These are phyloP conservation scores for Telmatherina bonti DNA, from an alignment of 2,797 vertebrate genomes.

Conservation along the genomic window DNA sequence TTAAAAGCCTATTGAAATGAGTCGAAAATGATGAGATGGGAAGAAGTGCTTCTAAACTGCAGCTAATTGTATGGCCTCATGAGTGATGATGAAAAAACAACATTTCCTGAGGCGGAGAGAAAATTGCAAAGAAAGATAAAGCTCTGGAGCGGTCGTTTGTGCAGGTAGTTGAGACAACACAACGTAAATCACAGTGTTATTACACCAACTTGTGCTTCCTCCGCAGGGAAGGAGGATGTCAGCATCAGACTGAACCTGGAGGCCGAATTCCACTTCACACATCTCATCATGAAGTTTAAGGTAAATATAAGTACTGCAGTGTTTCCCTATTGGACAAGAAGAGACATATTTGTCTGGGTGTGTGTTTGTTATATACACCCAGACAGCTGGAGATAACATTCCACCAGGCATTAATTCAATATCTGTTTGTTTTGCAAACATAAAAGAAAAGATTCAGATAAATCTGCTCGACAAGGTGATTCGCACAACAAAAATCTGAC, in stretches of 20 bases:
- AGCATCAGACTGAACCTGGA: constrained; percentile 89
- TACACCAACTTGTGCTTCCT: constrained; percentile 29
- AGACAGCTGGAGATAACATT: constrained; percentile 22
- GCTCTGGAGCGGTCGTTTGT: not conserved
- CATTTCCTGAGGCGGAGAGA: not conserved
- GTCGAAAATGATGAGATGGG: no score
- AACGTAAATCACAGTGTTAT: not conserved
- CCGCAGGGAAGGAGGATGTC: constrained; percentile 85
- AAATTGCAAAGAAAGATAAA: not conserved
- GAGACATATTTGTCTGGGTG: not conserved
- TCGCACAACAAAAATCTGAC: not conserved
- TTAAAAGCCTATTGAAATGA: constrained; percentile 5
- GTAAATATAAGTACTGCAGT: constrained; percentile 58
- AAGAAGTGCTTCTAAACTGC: no score
- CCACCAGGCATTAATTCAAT: constrained; percentile 15
- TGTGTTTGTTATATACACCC: constrained; percentile 50
- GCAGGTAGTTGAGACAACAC: not conserved
- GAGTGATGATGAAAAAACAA: not conserved
- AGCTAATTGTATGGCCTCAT: no score
- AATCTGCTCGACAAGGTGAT: not conserved
- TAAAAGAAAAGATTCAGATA: constrained; percentile 13
- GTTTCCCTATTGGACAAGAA: constrained; percentile 19
- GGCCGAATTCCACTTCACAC: constrained; percentile 90
- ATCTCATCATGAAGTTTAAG: constrained; percentile 93
- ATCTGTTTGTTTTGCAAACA: constrained; percentile 32